A percentile compares a stretch with the other conserved stretches of the same genome.
Evolutionary conservation across 1,140 invertebrate species (phyloP).

Genomic region (Pseudomyrmex concolor): DNA sequence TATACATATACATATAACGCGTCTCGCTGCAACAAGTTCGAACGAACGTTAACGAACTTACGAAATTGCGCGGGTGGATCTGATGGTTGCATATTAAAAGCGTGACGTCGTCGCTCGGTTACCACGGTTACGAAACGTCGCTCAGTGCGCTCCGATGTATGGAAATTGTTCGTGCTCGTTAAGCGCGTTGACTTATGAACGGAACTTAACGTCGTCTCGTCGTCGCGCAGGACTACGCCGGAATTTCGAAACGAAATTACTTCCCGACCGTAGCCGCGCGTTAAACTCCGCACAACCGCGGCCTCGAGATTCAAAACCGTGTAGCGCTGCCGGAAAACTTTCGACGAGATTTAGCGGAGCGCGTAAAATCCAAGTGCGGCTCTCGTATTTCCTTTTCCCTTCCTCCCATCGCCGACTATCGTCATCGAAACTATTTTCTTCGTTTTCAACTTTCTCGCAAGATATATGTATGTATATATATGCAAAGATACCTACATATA

Average conservation of each 20-base stretch:
- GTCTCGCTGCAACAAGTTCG: conserved; percentile 5
- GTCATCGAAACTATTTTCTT: not conserved
- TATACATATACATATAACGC: not conserved
- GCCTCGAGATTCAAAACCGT: conserved; percentile 26
- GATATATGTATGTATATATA: not conserved
- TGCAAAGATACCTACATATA: not conserved
- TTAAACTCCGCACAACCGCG: conserved; percentile 45
- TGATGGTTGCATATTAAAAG: conserved; percentile 62
- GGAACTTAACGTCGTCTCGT: conserved; percentile 47
- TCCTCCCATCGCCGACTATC: not conserved
- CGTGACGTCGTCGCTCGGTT: conserved; percentile 33
- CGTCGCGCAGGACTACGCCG: conserved; percentile 34
- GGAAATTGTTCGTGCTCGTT: conserved; percentile 61
- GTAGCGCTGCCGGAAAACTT: conserved; percentile 24
- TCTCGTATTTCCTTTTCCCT: not conserved
- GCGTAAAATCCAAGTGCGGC: conserved; percentile 28
- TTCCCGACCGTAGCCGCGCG: conserved; percentile 44
- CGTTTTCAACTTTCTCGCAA: not conserved
- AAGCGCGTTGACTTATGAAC: conserved; percentile 60
- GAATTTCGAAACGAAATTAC: conserved; percentile 61
- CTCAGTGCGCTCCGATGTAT: conserved; percentile 46
- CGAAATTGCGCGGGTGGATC: conserved; percentile 29
- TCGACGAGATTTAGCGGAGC: conserved; percentile 10
- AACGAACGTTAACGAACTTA: conserved; percentile 59
- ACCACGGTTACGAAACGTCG: conserved; percentile 32